Evolutionary conservation across 1,140 invertebrate genomes (phyloP), one percentile per base, ranked within the genome.

Genomic region (Apis florea): DNA sequence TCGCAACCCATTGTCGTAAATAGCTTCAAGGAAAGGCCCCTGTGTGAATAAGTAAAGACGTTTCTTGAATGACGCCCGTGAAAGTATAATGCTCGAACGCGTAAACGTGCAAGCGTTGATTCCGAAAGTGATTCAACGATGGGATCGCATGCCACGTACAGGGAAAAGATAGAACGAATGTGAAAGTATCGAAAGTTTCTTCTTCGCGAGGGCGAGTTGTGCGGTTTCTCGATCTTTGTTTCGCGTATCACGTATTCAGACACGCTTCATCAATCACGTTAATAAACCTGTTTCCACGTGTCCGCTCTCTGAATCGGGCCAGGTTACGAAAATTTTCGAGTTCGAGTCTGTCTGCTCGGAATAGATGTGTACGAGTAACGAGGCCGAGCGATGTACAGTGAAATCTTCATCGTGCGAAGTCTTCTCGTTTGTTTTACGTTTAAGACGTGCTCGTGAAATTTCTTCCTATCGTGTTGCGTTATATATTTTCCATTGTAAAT

Each of bases 101-200:
- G 71, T 73, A 74, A 68, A 79, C 63, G 73, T 49, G 71, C 68
- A 53, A 61, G 59, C 67, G 63, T 10, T 76, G 83, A 82, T 76
- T 61, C 51, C 13, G 80, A 79, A 76, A 86, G 80, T 67, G 84
- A 83, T 86, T 77, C 68, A 63, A 21, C 58, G 21, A 13, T 9
- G 31, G 64, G 24, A 61, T 83, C 72, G 61, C 76, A 71, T 79
- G 67, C 56, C 64, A 58, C 76, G 24, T 59, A 47, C n/a, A 53
- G 19, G 47, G 53, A 75, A 79, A 63, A 63, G 58, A 74, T 59
- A 71, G 72, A 40, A 70, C 79, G 64, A 79, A 80, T 56, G 77
- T 85, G 81, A 87, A 86, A 83, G 82, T 83, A 63, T 79, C 61
- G 79, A 86, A 86, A 85, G 84, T 79, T 86, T 68, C 61, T n/a